Base-by-base conservation (phyloP, 1,140 invertebrate genomes). In the Hylyphantes graminicola region DNA sequence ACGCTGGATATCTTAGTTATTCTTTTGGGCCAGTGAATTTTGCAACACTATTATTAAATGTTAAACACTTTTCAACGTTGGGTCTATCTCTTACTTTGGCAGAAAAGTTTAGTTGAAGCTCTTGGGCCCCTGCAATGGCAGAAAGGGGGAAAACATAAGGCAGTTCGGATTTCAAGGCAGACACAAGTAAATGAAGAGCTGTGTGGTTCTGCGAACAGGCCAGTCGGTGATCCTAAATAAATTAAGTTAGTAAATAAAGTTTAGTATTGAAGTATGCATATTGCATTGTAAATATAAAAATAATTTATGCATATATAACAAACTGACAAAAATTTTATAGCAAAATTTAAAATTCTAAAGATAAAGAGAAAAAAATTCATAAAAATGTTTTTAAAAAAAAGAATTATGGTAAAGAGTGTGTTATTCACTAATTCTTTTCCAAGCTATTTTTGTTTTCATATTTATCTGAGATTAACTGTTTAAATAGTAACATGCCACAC, bases 131-230 rank as follows among this genome's bases (percentile, higher is more conserved):
- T 50, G 63, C 72, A 76, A 9, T 13, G 17, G 63, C 74, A 77
- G n/a, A 68, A 19, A 61, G 19, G 8, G 68, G 82, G 13, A 65
- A 85, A 19, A 70, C 50, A 72, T 85, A 77, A 7, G 73, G 55
- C 9, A 85, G 63, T 7, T 70, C 53, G 21, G 70, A 51, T 61
- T 85, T 85, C 8, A 85, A 12, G 8, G 65, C 63, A 8, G 73
- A 55, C 59, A 51, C 68, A 0, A 85, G 55, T 68, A 85, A 50
- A 70, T 85, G 82, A 50, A 76, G 64, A 70, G 82, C 82, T 55
- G 82, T 77, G 70, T 85, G 82, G n/a, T 85, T 76, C 17, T 70
- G 74, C 8, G 82, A 85, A 54, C 73, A 76, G n/a, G 73, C 63
- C 63, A 76, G 53, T 1, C 82, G 82, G 72, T 68, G 51, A 19